phyloP scores from a whole-genome alignment of 2,797 vertebrate genomes.

The Galago senegalensis region DNA sequence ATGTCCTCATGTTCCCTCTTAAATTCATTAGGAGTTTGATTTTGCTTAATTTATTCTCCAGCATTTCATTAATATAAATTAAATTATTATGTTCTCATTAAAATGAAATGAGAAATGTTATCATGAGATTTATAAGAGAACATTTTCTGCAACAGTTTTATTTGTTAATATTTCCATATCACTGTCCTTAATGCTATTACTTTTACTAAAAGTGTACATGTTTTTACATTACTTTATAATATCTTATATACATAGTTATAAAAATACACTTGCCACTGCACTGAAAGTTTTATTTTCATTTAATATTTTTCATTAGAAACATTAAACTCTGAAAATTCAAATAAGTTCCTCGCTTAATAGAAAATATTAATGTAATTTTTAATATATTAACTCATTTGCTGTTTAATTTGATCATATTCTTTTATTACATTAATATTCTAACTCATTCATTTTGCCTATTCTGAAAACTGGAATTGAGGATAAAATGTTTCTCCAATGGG shows the following conservation, averaged over 20 bases:
- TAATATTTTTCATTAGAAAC: not conserved
- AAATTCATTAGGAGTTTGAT: constrained; percentile 80
- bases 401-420: constrained; percentile 1
- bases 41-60: constrained; percentile 80
- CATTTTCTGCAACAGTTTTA: constrained; percentile 51
- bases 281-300: constrained; percentile 6
- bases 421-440: not conserved
- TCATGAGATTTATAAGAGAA: constrained; percentile 68
- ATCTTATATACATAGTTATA: not conserved
- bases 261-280: not conserved
- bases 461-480: not conserved
- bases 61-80: constrained; percentile 83
- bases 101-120: constrained; percentile 73
- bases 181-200: constrained; percentile 37
- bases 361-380: constrained; percentile 3
- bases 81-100: constrained; percentile 80
- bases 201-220: constrained; percentile 33
- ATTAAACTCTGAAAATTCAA: constrained; percentile 24
- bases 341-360: not conserved
- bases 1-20: constrained; percentile 69
- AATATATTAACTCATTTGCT: not conserved
- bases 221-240: constrained; percentile 52
- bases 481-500: not conserved
- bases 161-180: constrained; percentile 65
- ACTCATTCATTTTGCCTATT: not conserved